Base-by-base conservation (phyloP, 2,797 vertebrate genomes). In the Graptemys geographica region DNA sequence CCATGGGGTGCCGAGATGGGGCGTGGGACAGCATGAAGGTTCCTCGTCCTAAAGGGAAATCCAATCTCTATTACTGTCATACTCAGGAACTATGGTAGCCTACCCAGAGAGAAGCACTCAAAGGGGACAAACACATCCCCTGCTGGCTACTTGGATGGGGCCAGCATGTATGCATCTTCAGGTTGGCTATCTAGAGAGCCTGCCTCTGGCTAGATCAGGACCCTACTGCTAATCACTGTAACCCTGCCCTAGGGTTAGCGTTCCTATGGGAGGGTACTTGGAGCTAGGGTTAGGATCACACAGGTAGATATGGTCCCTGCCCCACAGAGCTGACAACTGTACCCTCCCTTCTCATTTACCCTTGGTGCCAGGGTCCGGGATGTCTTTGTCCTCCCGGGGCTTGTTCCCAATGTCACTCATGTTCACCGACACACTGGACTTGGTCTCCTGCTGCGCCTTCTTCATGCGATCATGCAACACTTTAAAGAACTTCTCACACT, bases 401-500 rank as follows among this genome's bases (percentile, higher is more conserved):
- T 98, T 98, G 95, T 98, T 98, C 15, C 98, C 99, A 72, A 99
- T 98, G 97, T 99, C 99, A 0, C 98, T 99, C 81, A 99, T 99
- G 91, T 99, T 99, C 52, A 99, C 99, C 0, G 99, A 99, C 88
- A 99, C 99, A 0, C 99, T 99, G 12, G 99, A 99, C 97, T 99
- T 99, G 74, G 99, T 99, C 96, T 99, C 99, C 83, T 98, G 98
- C 97, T 99, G 99, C 0, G 99, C 99, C n/a, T 98, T 98, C 97
- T 99, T 99, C 98, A 99, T 99, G 28, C 99, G 98, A 97, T 99
- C 99, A 0, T 99, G 98, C 18, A 99, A 96, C 59, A 99, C 99
- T 97, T 99, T 99, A 92, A 99, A 99, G 98, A 99, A 99, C 97
- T 99, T 99, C 98, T 99, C 99, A 0, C 99, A 99, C 95, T 99